Base-by-base conservation (phyloP, 2,113 vertebrate species). In the Rhabdornis inornatus region DNA sequence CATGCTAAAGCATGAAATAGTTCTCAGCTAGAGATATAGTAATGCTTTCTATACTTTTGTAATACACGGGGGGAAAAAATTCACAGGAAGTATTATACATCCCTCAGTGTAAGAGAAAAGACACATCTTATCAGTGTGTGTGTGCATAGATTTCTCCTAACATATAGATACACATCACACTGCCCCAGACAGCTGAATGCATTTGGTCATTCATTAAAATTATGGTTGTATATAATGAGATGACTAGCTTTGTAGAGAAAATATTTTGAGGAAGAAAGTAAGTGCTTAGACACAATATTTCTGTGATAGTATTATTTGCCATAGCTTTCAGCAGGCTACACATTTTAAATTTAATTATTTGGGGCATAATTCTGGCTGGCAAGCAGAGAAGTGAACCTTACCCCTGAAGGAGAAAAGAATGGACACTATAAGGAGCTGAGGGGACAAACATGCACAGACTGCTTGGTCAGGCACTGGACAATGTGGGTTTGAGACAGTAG, bases 1-100 rank as follows among this genome's bases (percentile, higher is more conserved):
- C 84, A 94, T 89, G 82, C 92, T 89, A 90, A 72, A 95, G 94
- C 95, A 80, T 85, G 88, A 97, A 96, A 96, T 95, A 95, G 95
- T 97, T 97, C 95, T 95, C 90, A 59, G 90, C 16, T 15, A 94
- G 95, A 96, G 96, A 97, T 97, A 95, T 56, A 95, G 69, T 83
- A 81, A 88, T 47, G 87, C 78, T 93, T 96, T 94, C 96, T 84
- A 70, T 87, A 96, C 77, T 97, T 97, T 53, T 76, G 53, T 81
- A 97, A 96, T 79, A 83, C 10, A 59, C n/a, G 63, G 71, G 68
- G 35, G 16, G 7, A 0, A 7, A 33, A 55, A 76, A 37, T 85
- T 92, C 60, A 55, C 83, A 77, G 80, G 45, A 89, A 95, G 89
- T 76, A 70, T 84, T 94, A 72, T 64, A 87, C 53, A 60, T 52